Evolutionary conservation across 2,888 invertebrate genomes (phyloP).

Genomic region (Lepidochrysops patricia): DNA sequence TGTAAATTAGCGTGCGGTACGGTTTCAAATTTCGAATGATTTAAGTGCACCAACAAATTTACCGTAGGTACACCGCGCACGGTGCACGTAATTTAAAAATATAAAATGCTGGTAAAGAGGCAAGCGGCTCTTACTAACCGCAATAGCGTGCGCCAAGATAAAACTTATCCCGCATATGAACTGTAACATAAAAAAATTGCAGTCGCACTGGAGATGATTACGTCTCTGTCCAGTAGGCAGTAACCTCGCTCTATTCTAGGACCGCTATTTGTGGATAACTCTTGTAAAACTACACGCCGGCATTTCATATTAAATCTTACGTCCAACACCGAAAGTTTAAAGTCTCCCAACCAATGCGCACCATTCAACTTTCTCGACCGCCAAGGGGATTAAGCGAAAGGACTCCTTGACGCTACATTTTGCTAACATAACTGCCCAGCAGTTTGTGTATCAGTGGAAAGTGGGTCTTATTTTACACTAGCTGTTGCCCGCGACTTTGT

Average conservation of each 20-base stretch:
- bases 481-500: too few relatives aligned
- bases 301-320: slow-evolving; percentile 47
- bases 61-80: too few relatives aligned
- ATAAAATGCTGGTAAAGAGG: neutral
- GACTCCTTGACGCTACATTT: slow-evolving; percentile 66
- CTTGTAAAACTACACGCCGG: slow-evolving; percentile 47
- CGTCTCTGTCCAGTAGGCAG: slow-evolving; percentile 57
- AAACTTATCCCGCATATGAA: too few relatives aligned
- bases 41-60: too few relatives aligned
- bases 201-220: slow-evolving; percentile 56
- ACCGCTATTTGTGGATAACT: slow-evolving; percentile 70
- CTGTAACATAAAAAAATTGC: slow-evolving; percentile 40
- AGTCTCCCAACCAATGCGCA: slow-evolving; percentile 20
- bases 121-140: too few relatives aligned
- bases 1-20: too few relatives aligned
- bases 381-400: slow-evolving; percentile 47
- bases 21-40: too few relatives aligned
- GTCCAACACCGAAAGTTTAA: slow-evolving; percentile 35
- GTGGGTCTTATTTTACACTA: too few relatives aligned
- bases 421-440: slow-evolving; percentile 59
- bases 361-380: slow-evolving; percentile 39
- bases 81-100: too few relatives aligned
- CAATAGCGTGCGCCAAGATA: too few relatives aligned
- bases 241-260: slow-evolving; percentile 74
- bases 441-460: too few relatives aligned